phyloP scores from a whole-genome alignment of 2,888 invertebrate genomes.

The Ditula angustiorana region DNA sequence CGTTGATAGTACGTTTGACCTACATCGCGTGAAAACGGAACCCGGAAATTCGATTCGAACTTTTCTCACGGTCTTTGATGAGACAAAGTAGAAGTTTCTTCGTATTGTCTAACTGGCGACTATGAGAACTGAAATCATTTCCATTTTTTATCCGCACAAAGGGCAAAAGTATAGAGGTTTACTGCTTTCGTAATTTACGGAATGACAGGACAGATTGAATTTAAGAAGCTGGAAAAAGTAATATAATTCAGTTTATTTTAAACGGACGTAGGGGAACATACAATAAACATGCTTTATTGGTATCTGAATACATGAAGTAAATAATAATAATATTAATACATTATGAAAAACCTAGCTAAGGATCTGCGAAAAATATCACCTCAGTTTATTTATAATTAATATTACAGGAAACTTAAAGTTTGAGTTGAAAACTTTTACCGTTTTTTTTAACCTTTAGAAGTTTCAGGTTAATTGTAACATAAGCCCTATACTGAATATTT shows the following conservation, averaged over 20 bases:
- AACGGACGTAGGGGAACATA: not conserved
- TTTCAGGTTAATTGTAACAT: no score
- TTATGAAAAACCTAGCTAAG: no score
- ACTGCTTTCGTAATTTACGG: not conserved
- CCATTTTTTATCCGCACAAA: conserved; percentile 7
- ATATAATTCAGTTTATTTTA: not conserved
- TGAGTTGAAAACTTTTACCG: no score
- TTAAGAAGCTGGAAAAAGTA: not conserved
- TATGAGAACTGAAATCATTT: conserved; percentile 9
- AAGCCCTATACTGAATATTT: no score
- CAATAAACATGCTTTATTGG: no score
- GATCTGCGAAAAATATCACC: no score
- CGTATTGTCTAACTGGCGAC: conserved; percentile 47
- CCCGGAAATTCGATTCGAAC: conserved; percentile 63
- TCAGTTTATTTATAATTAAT: no score
- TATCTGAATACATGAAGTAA: no score
- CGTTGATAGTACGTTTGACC: conserved; percentile 49
- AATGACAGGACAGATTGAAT: not conserved
- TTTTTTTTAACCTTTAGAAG: no score
- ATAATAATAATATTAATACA: no score
- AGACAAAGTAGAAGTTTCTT: conserved; percentile 60
- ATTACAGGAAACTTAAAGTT: no score
- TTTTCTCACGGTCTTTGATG: conserved; percentile 62
- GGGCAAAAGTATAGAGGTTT: not conserved
- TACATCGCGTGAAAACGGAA: conserved; percentile 48